Percentiles rank a stretch among this genome's conserved stretches.
Conservation (phyloP, 2,797 vertebrate species). For the Halcyon chelicuti region DNA sequence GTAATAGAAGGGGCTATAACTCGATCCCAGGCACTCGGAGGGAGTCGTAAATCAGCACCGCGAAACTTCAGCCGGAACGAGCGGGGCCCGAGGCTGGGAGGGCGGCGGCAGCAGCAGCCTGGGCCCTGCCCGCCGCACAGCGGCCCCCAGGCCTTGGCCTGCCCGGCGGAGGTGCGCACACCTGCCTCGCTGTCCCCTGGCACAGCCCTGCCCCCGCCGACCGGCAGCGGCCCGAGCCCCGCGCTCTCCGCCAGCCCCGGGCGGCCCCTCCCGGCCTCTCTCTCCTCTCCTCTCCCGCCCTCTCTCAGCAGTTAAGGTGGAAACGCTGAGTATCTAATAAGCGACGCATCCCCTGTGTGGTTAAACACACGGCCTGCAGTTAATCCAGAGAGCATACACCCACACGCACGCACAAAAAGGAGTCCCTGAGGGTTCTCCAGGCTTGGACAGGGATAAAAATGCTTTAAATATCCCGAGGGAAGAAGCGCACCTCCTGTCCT, state of each 20-base stretch:
- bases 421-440: neutral
- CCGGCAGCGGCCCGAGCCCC: no score
- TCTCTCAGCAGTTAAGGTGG: neutral
- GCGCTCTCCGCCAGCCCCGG: neutral
- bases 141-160: accelerated
- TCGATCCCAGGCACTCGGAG: neutral
- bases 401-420: neutral
- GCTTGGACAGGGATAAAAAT: neutral
- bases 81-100: neutral
- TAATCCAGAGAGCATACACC: no score
- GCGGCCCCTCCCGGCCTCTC: no score
- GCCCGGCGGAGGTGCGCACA: accelerated
- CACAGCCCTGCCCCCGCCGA: no score
- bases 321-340: neutral
- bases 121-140: accelerated
- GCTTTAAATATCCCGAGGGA: accelerated
- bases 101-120: neutral
- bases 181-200: neutral
- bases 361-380: neutral
- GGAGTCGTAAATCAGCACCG: neutral
- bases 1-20: conserved; percentile 21
- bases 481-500: neutral
- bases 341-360: neutral
- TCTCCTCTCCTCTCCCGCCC: no score
- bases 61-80: neutral